Percentiles rank a stretch among this genome's conserved stretches.
These are phyloP conservation scores for Lamproptera curius DNA, from an alignment of 2,888 invertebrate genomes.

Conservation along the genomic window DNA sequence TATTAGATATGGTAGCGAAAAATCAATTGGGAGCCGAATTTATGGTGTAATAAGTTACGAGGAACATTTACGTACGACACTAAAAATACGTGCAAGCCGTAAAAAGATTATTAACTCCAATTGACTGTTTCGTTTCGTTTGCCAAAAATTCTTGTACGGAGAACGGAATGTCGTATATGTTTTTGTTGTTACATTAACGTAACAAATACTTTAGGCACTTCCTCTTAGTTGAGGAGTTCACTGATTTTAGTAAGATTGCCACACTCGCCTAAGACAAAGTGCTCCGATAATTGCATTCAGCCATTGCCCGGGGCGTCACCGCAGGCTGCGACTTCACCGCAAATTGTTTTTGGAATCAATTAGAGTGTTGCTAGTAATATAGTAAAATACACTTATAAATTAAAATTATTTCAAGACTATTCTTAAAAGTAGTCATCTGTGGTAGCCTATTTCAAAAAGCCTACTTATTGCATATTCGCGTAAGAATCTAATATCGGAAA, in stretches of 20 bases:
- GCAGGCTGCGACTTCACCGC: constrained; percentile 26
- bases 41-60: constrained; percentile 13
- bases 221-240: not conserved
- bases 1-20: constrained; percentile 6
- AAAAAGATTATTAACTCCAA: not conserved
- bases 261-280: constrained; percentile 36
- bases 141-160: not conserved
- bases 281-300: constrained; percentile 58
- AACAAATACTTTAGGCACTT: not conserved
- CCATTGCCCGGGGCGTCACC: constrained; percentile 29
- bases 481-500: no score
- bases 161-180: no score
- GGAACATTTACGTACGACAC: constrained; percentile 11
- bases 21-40: constrained; percentile 14
- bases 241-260: constrained; percentile 11
- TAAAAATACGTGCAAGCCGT: constrained; percentile 7
- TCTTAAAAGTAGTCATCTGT: no score
- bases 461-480: no score
- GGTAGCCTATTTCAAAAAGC: no score
- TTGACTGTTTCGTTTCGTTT: not conserved
- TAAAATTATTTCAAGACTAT: no score
- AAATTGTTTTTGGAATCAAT: constrained; percentile 26
- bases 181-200: no score
- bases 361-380: constrained; percentile 11
- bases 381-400: no score